A percentile compares a stretch with the other conserved stretches of the same genome.
These are phyloP conservation scores for Tolypeutes matacus DNA, from an alignment of 2,797 vertebrate genomes.

Conservation along the genomic window DNA sequence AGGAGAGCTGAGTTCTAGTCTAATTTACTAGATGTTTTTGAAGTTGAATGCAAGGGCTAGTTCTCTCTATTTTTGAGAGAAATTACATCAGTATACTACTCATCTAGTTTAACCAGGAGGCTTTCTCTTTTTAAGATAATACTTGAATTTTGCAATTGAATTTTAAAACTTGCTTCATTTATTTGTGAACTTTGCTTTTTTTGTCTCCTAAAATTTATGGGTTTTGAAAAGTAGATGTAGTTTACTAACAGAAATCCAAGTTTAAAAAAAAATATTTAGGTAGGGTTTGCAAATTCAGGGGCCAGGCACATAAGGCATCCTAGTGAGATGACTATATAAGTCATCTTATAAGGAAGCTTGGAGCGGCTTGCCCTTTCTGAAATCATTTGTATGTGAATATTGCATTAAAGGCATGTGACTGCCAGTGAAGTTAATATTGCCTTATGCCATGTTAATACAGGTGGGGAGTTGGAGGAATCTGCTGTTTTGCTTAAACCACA, in stretches of 20 bases:
- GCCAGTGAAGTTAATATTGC: neutral
- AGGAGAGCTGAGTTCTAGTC: neutral
- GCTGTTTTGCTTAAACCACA: neutral
- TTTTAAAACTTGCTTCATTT: constrained; percentile 29
- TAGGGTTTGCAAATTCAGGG: neutral
- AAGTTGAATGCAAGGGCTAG: neutral
- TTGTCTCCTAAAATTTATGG: neutral
- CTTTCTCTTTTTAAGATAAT: constrained; percentile 34
- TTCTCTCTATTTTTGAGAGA: neutral
- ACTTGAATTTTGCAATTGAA: neutral
- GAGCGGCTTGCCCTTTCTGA: neutral
- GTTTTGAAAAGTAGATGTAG: constrained; percentile 22
- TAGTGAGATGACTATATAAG: neutral
- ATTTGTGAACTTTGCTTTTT: constrained; percentile 23
- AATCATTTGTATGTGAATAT: neutral
- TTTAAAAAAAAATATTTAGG: neutral
- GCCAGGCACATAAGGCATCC: neutral
- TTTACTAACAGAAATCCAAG: neutral
- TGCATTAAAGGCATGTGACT: neutral
- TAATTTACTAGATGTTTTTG: constrained; percentile 2
- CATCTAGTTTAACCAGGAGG: neutral
- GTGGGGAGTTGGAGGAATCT: neutral
- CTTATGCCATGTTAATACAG: neutral
- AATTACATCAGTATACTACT: neutral
- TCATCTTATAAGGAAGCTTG: constrained; percentile 3